A percentile compares a stretch with the other conserved stretches of the same genome.
Conservation (phyloP, 2,797 vertebrate species). For the Crenuchus spilurus region DNA sequence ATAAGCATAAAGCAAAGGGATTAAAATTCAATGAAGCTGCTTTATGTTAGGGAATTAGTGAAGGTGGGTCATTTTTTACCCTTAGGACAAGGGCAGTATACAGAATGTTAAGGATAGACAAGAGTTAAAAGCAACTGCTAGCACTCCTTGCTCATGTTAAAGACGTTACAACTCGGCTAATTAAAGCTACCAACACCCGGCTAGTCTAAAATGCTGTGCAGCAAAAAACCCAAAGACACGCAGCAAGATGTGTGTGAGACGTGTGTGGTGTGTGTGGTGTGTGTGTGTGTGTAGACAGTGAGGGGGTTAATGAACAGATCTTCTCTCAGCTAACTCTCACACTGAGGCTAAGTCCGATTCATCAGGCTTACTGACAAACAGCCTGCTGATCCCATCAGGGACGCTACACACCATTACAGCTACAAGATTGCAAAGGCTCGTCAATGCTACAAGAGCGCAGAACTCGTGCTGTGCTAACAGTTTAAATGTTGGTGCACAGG, state of each 20-base stretch:
- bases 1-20: no score
- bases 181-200: not conserved
- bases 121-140: no score
- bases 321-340: not conserved
- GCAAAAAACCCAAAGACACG: not conserved
- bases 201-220: not conserved
- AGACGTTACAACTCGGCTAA: no score
- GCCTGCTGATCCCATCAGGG: slow-evolving; percentile 5
- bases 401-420: not conserved
- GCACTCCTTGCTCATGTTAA: no score
- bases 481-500: no score
- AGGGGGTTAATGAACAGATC: slow-evolving; percentile 2
- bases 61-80: no score
- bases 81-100: no score
- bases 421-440: not conserved
- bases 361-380: slow-evolving; percentile 10
- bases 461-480: no score
- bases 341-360: not conserved
- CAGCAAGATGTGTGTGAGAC: not conserved
- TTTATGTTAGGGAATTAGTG: no score
- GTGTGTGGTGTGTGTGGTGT: not conserved
- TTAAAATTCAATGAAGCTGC: no score
- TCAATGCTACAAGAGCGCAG: not conserved
- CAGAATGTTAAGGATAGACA: no score
- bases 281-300: not conserved